These are phyloP conservation scores for Endomychus coccineus DNA, from an alignment of 2,888 invertebrate species.

Conservation along the genomic window DNA sequence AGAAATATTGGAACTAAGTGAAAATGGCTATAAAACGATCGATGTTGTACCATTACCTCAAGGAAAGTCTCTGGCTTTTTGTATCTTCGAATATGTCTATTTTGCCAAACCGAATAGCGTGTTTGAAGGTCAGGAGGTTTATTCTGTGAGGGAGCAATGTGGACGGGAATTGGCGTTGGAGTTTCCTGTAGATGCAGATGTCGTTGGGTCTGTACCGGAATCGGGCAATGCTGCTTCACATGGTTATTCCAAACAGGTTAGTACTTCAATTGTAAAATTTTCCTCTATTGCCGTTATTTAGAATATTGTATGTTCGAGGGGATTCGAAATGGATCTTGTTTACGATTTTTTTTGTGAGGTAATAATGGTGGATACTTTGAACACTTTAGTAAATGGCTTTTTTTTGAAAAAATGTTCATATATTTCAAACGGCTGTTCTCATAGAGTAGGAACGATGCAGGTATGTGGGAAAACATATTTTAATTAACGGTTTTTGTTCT, in stretches of 20 bases:
- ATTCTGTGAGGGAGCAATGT: conserved; percentile 87
- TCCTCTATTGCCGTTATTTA: no score
- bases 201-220: conserved; percentile 96
- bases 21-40: conserved; percentile 75
- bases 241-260: conserved; percentile 85
- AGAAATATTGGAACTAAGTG: conserved; percentile 89
- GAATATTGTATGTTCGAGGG: no score
- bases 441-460: no score
- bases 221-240: conserved; percentile 95
- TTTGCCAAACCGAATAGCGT: conserved; percentile 94
- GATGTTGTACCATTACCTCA: conserved; percentile 78
- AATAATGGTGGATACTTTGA: no score
- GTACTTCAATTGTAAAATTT: conserved; percentile 1
- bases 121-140: conserved; percentile 95
- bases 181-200: conserved; percentile 84
- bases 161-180: conserved; percentile 88
- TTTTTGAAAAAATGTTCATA: no score
- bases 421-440: no score
- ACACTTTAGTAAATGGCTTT: no score
- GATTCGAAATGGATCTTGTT: no score
- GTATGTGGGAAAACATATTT: no score
- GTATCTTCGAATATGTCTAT: conserved; percentile 99
- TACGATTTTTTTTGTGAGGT: no score
- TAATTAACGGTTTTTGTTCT: conserved; percentile 30
- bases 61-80: conserved; percentile 79